These are phyloP conservation scores for Drosophila quasianomalipes DNA, from an alignment of 2,888 invertebrate species.

Conservation along the genomic window DNA sequence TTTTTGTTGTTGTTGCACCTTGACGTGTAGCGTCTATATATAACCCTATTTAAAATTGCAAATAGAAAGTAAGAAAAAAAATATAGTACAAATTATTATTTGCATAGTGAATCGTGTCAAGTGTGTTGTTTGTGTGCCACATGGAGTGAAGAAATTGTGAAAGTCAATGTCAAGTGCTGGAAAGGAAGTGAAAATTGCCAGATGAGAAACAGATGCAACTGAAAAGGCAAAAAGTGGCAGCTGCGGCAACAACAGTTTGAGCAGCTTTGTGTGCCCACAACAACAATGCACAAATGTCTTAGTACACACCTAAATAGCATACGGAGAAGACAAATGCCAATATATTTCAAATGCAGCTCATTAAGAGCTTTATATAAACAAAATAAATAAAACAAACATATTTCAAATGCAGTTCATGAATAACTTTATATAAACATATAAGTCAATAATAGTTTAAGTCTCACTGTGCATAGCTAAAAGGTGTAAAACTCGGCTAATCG, in stretches of 20 bases:
- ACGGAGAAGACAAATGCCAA: neutral
- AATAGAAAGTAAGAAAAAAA: neutral
- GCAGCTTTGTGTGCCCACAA: neutral
- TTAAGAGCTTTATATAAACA: neutral
- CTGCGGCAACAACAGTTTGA: slow-evolving; percentile 43
- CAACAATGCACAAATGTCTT: neutral
- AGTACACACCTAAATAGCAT: neutral
- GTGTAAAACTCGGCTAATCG: neutral
- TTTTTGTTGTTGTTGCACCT: too few relatives aligned
- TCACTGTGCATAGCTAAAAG: neutral
- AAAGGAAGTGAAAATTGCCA: slow-evolving; percentile 52
- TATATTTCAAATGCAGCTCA: neutral
- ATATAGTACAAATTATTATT: neutral
- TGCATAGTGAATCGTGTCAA: slow-evolving; percentile 46
- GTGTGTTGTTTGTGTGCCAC: slow-evolving; percentile 54
- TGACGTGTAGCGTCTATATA: neutral
- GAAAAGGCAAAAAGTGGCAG: slow-evolving; percentile 20
- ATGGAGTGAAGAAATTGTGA: slow-evolving; percentile 26
- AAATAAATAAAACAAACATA: neutral
- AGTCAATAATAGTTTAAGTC: neutral
- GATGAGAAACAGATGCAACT: slow-evolving; percentile 61
- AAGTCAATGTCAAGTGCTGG: slow-evolving; percentile 27
- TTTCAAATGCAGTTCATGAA: slow-evolving; percentile 2
- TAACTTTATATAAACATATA: neutral
- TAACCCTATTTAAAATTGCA: neutral